Percentiles rank a stretch among this genome's conserved stretches.
Evolutionary conservation across 1,140 invertebrate species (phyloP).

Genomic region (Ericerus pela): DNA sequence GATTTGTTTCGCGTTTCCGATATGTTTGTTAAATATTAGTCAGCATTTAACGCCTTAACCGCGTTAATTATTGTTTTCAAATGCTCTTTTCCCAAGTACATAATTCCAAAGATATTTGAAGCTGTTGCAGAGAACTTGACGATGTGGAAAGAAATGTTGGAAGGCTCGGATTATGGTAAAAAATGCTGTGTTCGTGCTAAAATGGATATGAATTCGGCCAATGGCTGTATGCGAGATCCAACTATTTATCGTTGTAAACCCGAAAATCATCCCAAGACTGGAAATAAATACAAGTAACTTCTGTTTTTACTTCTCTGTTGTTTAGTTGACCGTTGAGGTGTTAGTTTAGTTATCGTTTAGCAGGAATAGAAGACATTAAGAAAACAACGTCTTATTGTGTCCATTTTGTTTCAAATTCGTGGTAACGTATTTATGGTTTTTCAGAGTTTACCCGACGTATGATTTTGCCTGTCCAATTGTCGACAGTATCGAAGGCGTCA

Average conservation of each 20-base stretch:
- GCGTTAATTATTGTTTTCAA: too few relatives aligned
- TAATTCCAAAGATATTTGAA: slow-evolving; percentile 31
- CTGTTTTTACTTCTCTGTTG: too few relatives aligned
- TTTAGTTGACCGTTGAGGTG: too few relatives aligned
- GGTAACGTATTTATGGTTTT: slow-evolving; percentile 24
- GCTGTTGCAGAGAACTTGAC: slow-evolving; percentile 72
- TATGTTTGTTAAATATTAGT: too few relatives aligned
- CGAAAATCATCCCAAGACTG: slow-evolving; percentile 83
- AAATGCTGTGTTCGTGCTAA: slow-evolving; percentile 90
- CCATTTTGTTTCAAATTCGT: neutral
- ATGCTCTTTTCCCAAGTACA: too few relatives aligned
- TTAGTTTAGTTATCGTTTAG: too few relatives aligned
- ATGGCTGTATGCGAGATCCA: slow-evolving; percentile 97
- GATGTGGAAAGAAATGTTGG: slow-evolving; percentile 92
- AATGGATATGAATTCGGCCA: slow-evolving; percentile 91
- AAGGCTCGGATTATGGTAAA: slow-evolving; percentile 59
- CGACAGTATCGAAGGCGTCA: slow-evolving; percentile 91
- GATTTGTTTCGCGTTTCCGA: neutral
- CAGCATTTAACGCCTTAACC: too few relatives aligned
- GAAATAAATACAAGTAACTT: slow-evolving; percentile 95
- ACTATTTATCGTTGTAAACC: slow-evolving; percentile 98
- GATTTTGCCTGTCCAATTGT: slow-evolving; percentile 99
- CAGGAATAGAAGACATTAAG: too few relatives aligned
- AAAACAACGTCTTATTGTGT: neutral
- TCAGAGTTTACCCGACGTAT: slow-evolving; percentile 95